Base-by-base conservation (phyloP, 2,113 vertebrate species). In the Spilogale gracilis region DNA sequence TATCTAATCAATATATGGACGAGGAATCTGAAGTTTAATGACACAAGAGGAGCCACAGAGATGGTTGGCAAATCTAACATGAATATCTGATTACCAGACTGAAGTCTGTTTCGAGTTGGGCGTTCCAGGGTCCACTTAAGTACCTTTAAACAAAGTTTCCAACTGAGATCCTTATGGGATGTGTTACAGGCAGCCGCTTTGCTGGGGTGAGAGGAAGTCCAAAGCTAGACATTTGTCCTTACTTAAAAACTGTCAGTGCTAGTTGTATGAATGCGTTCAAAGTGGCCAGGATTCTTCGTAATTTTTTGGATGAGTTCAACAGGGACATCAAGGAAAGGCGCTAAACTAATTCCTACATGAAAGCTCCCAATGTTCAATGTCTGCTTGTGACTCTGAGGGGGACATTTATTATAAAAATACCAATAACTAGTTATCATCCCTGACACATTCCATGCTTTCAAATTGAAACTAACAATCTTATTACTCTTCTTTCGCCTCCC, bases 351-450 rank as follows among this genome's bases (percentile, higher is more conserved):
- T 97, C 93, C 80, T 97, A 20, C 52, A 10, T 20, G 43, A 93
- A 97, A 92, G 84, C 20, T 86, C 82, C 96, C 84, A 18, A 32
- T 82, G 25, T 58, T 93, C 88, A 25, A 50, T 30, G 78, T 84
- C 81, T 63, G 86, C 92, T 79, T 69, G 52, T 96, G 95, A 96
- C 92, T 96, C 63, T 30, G 27, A 96, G 80, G 93, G 81, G 92
- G 82, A 85, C 90, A 63, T 96, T 78, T 86, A 60, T 96, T 96
- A 87, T 91, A 94, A 94, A 98, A 96, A 94, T 17, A 80, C 79
- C 94, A 80, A 85, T 63, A 85, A 91, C 96, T 96, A 86, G 86
- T 88, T 96, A 94, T 96, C 96, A 80, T 92, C 89, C 61, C 79
- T 67, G 94, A 96, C 71, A 81, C 69, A 71, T 23, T 89, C 95